Evolutionary conservation across 2,888 invertebrate species (phyloP), one percentile per base, ranked within the genome.

Genomic region (Thymelicus sylvestris): DNA sequence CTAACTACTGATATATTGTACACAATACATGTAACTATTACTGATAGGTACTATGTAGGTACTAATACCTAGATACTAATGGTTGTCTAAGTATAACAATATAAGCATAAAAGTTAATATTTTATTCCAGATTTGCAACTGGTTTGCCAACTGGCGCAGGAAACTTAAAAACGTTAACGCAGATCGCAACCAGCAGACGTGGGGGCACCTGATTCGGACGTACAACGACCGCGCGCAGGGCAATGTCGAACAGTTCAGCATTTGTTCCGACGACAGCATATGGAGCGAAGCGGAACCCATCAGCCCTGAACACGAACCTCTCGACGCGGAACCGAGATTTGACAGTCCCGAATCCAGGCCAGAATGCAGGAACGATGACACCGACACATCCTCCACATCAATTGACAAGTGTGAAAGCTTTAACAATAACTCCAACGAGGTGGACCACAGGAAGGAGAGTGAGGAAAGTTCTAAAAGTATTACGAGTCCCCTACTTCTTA

Each of bases 121-220:
- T 61, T 60, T n/a, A 47, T 89, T 88, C 64, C 88, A 96, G 96
- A 96, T 96, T 71, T 96, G 96, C 80, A 97, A 97, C 86, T 97
- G 97, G 97, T 97, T 97, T 84, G 97, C 97, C n/a, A 97, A 97
- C 81, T 97, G 97, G 97, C 93, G 97, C 73, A 90, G 97, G 79
- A 97, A 97, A 84, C 87, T 97, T 71, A 97, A 97, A 88, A 97
- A 97, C 83, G 96, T 96, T 0, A 96, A 96, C 75, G 94, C 94
- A 57, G 96, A 96, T 80, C 94, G 95, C 64, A 95, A 95, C 73
- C 95, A 95, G 78, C 95, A 95, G 79, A 96, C 96, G 0, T 96
- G 96, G 96, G 96, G 96, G 2, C 95, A 96, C 83, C 92, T 96
- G 6, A 97, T 95, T 72, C 95, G 95, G 78, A 95, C 96, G 10